Evolutionary conservation across 2,113 vertebrate genomes (phyloP), one percentile per base, ranked within the genome.

Genomic region (Dicentrarchus labrax): DNA sequence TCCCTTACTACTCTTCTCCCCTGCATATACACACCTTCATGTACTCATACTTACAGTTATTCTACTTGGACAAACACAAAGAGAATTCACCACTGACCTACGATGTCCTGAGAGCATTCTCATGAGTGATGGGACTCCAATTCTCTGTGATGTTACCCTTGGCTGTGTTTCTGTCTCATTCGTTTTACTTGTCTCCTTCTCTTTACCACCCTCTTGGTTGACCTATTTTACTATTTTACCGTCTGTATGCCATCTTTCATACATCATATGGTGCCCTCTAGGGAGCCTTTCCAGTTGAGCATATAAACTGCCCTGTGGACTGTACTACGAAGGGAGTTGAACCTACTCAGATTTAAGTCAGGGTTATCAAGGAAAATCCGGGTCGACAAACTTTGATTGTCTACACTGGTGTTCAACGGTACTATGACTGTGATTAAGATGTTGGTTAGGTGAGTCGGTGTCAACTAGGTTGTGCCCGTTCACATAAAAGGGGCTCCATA

Each of bases 61-160:
- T 70, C 57, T 76, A 24, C 47, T 38, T 24, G 21, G 36, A 22
- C 17, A 59, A 54, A 16, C 82, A 78, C 59, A 60, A 41, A 45
- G n/a, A 61, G 10, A 66, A 51, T 72, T 45, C 24, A 54, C 15
- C 11, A 43, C 45, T 48, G 54, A 68, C 76, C 15, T 68, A 8
- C n/a, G 2, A 54, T 41, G 76, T 76, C 54, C 41, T 77, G 69
- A n/a, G 43, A 81, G 48, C 22, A 39, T 62, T 51, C 45, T 61
- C 45, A 60, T 39, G 24, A 74, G 54, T 43, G 24, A 41, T 30
- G 9, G 24, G 50, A 65, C 24, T 71, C 22, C 24, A 21, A 43
- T 39, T 69, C 10, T 76, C 61, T 61, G 19, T 71, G 43, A 22
- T n/a, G 22, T 78, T 51, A 47, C n/a, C 62, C 43, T 60, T 38